Evolutionary conservation across 2,113 vertebrate genomes (phyloP).

Genomic region (Spilogale gracilis): DNA sequence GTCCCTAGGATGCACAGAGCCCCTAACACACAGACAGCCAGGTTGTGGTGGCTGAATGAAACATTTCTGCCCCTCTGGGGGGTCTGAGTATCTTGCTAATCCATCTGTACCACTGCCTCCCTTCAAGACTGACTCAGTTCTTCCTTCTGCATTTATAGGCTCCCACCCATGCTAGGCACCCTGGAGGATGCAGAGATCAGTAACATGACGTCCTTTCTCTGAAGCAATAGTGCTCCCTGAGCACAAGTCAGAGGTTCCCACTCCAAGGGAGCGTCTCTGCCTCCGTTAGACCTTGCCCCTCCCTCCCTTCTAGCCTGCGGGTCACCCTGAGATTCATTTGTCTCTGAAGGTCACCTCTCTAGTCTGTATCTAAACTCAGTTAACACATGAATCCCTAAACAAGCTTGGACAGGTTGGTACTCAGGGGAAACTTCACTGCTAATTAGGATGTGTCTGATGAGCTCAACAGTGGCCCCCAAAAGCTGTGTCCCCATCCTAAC

Average conservation of each 20-base stretch:
- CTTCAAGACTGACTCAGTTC: not conserved
- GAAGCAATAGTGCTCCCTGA: too few relatives aligned
- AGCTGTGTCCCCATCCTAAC: not conserved
- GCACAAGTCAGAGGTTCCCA: not conserved
- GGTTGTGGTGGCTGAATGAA: accelerated
- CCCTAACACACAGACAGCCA: not conserved
- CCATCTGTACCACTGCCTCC: too few relatives aligned
- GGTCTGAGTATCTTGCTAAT: not conserved
- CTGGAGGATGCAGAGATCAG: not conserved
- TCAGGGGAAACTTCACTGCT: not conserved
- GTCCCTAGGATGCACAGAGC: not conserved
- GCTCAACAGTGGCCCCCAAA: not conserved
- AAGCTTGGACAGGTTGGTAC: not conserved
- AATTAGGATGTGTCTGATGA: not conserved
- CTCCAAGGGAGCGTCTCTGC: not conserved
- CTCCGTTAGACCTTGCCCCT: not conserved
- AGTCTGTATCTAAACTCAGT: not conserved
- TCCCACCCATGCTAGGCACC: accelerated
- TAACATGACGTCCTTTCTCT: too few relatives aligned
- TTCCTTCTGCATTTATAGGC: not conserved
- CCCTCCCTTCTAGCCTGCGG: not conserved
- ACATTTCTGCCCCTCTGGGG: not conserved
- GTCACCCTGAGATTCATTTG: not conserved
- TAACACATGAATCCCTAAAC: not conserved
- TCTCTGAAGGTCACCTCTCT: not conserved